A percentile compares a stretch with the other conserved stretches of the same genome.
phyloP scores from a whole-genome alignment of 2,888 invertebrate species.

The Archaeoteleia sp. region DNA sequence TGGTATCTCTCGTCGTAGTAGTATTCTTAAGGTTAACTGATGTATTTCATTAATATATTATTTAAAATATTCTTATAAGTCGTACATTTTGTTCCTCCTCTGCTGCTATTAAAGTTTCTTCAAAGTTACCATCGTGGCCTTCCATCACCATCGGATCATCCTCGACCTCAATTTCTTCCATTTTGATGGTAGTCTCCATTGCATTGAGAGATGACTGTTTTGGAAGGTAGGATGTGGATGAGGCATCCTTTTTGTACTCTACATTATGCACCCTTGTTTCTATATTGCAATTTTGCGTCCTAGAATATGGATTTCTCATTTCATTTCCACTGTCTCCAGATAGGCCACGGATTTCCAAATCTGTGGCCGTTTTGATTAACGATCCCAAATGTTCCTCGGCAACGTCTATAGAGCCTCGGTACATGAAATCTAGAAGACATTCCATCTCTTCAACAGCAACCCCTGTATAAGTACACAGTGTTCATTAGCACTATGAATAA shows the following conservation, averaged over 20 bases:
- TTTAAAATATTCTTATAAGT: too few relatives aligned
- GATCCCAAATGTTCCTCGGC: conserved; percentile 80
- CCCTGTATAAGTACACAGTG: conserved; percentile 67
- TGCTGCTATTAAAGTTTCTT: conserved; percentile 55
- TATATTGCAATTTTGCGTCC: conserved; percentile 67
- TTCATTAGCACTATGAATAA: not conserved
- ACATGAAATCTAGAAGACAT: conserved; percentile 82
- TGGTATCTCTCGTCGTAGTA: too few relatives aligned
- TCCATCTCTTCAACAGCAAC: conserved; percentile 82
- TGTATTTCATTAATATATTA: too few relatives aligned
- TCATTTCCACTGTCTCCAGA: conserved; percentile 79
- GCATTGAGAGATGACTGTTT: conserved; percentile 60
- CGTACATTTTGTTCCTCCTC: conserved; percentile 62
- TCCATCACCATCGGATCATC: conserved; percentile 72
- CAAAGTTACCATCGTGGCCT: conserved; percentile 65
- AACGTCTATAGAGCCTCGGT: conserved; percentile 82
- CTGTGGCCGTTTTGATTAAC: conserved; percentile 81
- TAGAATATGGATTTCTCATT: conserved; percentile 78
- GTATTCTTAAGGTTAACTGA: too few relatives aligned
- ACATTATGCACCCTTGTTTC: conserved; percentile 66
- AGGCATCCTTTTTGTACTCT: conserved; percentile 53
- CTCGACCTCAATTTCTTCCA: conserved; percentile 70
- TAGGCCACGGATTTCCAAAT: conserved; percentile 81
- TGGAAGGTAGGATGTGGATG: conserved; percentile 51
- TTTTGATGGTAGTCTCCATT: conserved; percentile 63